Evolutionary conservation across 2,797 vertebrate species (phyloP), one percentile per base, ranked within the genome.

Genomic region (Gouania willdenowi): DNA sequence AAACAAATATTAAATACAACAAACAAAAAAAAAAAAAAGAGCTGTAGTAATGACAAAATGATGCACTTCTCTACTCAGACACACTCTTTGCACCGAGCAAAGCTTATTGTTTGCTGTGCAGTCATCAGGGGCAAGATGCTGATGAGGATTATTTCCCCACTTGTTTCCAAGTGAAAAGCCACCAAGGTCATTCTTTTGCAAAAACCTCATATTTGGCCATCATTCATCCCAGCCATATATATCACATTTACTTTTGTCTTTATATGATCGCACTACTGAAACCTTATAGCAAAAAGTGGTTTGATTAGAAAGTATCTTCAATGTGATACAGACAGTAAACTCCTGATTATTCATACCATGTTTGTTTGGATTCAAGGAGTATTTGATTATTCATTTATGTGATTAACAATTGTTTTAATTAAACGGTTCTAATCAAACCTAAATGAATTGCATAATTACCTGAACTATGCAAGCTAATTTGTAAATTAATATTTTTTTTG

Each of bases 181-280:
- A 5, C 32, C 76, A 77, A 76, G 76, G 79, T 81, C 69, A 52
- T 33, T 52, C 40, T 52, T 57, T 50, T 41, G 27, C 33, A 29
- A 50, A 46, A 27, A 22, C 42, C 25, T 44, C 38, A 37, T 16
- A 34, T 35, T 50, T 43, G 46, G 28, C 55, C 7, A 2, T 35
- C 58, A 41, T 32, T 72, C 48, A 34, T 43, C 27, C 26, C 35
- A 1, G 15, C 50, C 14, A 28, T 26, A 10, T 36, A 28, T 26
- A 19, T 29, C 30, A 17, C 17, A 2, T 30, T 23, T 7, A 29
- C 36, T 23, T 43, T 41, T 25, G 11, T 13, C 27, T 19, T 8
- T 17, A 38, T 39, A 23, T 32, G 16, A 45, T 1, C n/a, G n/a
- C n/a, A n/a, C n/a, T n/a, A n/a, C n/a, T n/a, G n/a, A n/a, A n/a